Conservation (phyloP, 2,797 vertebrate genomes). For the Gallirallus australis region DNA sequence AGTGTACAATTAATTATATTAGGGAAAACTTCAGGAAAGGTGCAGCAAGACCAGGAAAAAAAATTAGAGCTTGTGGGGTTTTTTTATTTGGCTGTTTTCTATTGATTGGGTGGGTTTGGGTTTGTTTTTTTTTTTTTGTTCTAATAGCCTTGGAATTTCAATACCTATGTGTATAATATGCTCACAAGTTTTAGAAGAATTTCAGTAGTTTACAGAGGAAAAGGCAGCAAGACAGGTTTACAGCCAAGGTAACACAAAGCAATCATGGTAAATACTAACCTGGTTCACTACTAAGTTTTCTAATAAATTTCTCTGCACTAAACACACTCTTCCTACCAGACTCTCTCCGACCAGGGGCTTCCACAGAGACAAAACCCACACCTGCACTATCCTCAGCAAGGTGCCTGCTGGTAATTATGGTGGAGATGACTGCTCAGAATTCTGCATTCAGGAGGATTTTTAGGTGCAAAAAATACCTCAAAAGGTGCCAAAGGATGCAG, state of each 20-base stretch:
- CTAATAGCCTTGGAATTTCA: neutral
- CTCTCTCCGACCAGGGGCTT: neutral
- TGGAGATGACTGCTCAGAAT: neutral
- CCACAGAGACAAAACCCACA: too few species aligned
- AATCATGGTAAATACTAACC: neutral
- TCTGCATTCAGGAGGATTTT: neutral
- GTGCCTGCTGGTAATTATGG: neutral
- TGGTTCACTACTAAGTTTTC: neutral
- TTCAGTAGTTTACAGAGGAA: neutral
- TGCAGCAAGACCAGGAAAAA: neutral
- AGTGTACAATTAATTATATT: neutral
- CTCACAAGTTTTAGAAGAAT: neutral
- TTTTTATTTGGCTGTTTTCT: neutral
- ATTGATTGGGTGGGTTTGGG: neutral
- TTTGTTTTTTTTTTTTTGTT: too few species aligned
- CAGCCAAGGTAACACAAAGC: neutral
- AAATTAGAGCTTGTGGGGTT: neutral
- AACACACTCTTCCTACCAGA: neutral
- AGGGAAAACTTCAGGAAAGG: neutral
- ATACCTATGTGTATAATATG: accelerated
- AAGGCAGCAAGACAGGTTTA: neutral
- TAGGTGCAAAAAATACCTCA: neutral
- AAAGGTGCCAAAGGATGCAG: neutral
- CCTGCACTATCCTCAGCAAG: too few species aligned
- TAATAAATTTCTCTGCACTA: neutral